Evolutionary conservation across 1,140 invertebrate species (phyloP), one percentile per base, ranked within the genome.

Genomic region (Ips typographus): DNA sequence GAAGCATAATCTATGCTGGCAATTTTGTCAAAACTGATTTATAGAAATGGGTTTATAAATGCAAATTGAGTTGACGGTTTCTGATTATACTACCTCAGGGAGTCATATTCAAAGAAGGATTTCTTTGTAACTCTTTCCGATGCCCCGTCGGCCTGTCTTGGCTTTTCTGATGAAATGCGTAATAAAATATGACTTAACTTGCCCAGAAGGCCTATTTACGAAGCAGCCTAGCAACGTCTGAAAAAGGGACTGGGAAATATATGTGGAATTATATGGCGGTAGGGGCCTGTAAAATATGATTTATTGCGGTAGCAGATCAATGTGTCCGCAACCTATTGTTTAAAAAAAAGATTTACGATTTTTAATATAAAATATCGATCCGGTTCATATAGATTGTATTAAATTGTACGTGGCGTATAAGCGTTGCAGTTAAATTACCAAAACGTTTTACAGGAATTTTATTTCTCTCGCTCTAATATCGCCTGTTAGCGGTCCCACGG

Each of bases 121-220:
- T 38, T 40, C 40, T 57, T 57, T 40, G 40, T 57, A 57, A 57
- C 40, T 40, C 38, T 38, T 1, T 57, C 40, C 39, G 55, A 57
- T 57, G 39, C 37, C 55, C 40, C 39, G 8, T 5, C 37, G 8
- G 3, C 40, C 55, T 39, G 55, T 40, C 55, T 57, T 40, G 55
- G 55, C 22, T 57, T 57, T 22, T 57, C 39, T 57, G 55, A 57
- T 40, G 55, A 57, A 57, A 57, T 57, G 55, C 55, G 55, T 57
- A 57, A 57, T 57, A 57, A 57, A 57, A 57, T 57, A 57, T 57
- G 55, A 57, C 39, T 57, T 57, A 57, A 57, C 5, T 57, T 40
- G 55, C 55, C 55, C 55, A n/a, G 36, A 38, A 57, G 55, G 39
- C 55, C 55, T 57, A 57, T 57, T 57, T 57, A n/a, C 37, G 55